Base-by-base conservation (phyloP, 1,140 invertebrate genomes). In the Pomacea maculata region DNA sequence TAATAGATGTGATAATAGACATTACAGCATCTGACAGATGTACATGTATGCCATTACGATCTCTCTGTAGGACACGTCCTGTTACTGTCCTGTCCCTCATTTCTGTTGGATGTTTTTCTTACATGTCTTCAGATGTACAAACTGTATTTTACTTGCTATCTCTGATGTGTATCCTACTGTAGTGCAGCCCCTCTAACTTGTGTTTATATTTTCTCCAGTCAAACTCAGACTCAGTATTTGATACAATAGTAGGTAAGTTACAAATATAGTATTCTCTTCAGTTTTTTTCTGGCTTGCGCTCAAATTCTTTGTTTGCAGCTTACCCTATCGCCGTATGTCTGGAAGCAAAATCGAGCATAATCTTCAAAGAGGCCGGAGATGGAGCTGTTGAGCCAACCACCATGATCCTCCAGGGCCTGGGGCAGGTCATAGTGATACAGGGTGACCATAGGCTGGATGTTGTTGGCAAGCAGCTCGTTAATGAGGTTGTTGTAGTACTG, bases 351-450 rank as follows among this genome's bases (percentile, higher is more conserved):
- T 34, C 86, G 76, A 11, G 92, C 89, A 82, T 92, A 93, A 57
- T 92, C 86, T n/a, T 89, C 86, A 83, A 94, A 94, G 80, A 92
- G 92, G 29, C 93, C 90, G 3, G 89, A 85, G 29, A 93, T 91
- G 8, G 89, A 68, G 7, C 89, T 84, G 84, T 93, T 94, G 0
- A 91, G 83, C 91, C 93, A 93, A 4, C 93, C 93, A n/a, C 90
- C 92, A 25, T 78, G 65, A 55, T 91, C 86, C 45, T 91, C 78
- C 17, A 92, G 85, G 21, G 82, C 83, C 83, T 90, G 90, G 15
- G 91, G 87, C 68, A 89, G 80, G 77, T 92, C 91, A 87, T 89
- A 92, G 83, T 92, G 92, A 83, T 89, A 92, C 21, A 92, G 71
- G 15, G 87, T 93, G 14, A 95, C 93, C 89, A 85, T 75, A 21